Conservation (phyloP, 2,113 vertebrate species). For the Callocephalon fimbriatum region DNA sequence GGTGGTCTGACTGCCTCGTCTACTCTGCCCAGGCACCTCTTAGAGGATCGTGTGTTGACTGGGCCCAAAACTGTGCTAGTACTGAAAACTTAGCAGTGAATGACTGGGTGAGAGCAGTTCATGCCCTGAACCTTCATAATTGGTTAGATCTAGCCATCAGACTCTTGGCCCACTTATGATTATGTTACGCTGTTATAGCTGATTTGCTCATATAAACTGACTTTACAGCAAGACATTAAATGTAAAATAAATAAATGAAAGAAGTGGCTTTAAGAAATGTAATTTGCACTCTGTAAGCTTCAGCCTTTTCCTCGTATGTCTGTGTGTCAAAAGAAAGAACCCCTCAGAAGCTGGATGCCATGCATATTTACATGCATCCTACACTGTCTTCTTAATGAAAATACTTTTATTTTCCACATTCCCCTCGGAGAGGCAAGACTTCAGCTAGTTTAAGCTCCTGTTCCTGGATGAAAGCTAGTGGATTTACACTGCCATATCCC, state of each 20-base stretch:
- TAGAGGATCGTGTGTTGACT: neutral
- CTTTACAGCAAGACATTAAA: neutral
- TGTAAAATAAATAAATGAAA: neutral
- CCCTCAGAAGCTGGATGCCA: neutral
- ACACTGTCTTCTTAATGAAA: neutral
- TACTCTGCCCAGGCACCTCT: neutral
- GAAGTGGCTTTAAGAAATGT: neutral
- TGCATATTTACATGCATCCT: neutral
- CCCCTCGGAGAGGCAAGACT: neutral
- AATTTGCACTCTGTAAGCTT: neutral
- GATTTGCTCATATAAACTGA: neutral
- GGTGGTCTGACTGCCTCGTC: neutral
- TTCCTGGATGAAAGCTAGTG: neutral
- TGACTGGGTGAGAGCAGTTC: neutral
- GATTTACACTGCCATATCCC: neutral
- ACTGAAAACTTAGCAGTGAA: neutral
- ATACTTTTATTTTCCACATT: neutral
- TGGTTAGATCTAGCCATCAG: neutral
- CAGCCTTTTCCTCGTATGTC: neutral
- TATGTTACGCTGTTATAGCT: neutral
- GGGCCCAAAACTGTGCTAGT: neutral
- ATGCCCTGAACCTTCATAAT: neutral
- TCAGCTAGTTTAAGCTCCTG: neutral
- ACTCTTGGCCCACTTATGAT: neutral
- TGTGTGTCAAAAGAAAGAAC: neutral